A percentile compares a stretch with the other conserved stretches of the same genome.
Conservation (phyloP, 92 coral and sea anemone genomes). For the Porites lobata region DNA sequence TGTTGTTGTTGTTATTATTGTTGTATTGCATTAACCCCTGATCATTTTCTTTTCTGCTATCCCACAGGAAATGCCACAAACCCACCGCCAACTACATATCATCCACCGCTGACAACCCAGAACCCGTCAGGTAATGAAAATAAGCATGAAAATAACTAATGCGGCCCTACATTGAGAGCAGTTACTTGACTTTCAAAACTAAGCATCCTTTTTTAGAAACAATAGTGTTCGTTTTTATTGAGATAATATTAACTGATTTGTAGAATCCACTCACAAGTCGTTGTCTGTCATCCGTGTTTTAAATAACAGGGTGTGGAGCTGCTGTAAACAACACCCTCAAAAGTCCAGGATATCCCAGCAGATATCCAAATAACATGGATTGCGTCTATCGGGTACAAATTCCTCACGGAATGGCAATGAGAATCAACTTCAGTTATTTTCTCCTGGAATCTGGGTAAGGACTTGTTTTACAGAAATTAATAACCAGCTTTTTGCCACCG, state of each 20-base stretch:
- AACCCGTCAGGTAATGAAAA: background rate
- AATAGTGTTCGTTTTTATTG: too few relatives aligned
- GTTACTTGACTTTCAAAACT: too few relatives aligned
- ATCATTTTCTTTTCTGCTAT: too few relatives aligned
- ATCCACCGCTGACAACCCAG: background rate
- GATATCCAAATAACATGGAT: background rate
- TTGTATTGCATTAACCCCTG: too few relatives aligned
- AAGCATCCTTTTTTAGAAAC: too few relatives aligned
- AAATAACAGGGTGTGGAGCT: background rate
- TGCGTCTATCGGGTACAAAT: background rate
- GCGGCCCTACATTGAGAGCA: background rate
- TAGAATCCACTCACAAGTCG: too few relatives aligned
- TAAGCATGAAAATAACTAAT: background rate
- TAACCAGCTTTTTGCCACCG: too few relatives aligned
- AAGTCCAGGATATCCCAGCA: slow-evolving; percentile 27
- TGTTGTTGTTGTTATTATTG: too few relatives aligned
- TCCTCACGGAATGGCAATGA: background rate
- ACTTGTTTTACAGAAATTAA: too few relatives aligned
- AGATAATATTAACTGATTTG: too few relatives aligned
- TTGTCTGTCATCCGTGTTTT: background rate
- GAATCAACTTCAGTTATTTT: background rate
- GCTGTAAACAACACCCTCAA: background rate
- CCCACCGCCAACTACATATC: background rate
- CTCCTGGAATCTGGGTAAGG: background rate
- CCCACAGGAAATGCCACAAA: background rate